Evolutionary conservation across 2,888 invertebrate species (phyloP).

Genomic region (Euzetes globulus): DNA sequence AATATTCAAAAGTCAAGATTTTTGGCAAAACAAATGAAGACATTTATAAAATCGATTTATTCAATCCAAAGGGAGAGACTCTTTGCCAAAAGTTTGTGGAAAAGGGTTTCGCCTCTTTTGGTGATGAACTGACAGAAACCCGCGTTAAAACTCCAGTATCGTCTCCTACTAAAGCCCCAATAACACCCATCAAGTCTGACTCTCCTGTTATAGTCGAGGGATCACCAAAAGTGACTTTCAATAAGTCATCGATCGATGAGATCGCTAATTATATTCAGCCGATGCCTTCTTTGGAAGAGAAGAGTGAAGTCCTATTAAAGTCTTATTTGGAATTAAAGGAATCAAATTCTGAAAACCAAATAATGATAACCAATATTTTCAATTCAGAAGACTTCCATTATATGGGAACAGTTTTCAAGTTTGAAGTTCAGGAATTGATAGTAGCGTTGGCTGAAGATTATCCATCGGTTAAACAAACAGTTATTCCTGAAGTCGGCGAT

Average conservation of each 20-base stretch:
- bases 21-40: not conserved
- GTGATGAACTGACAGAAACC: not conserved
- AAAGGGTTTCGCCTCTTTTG: not conserved
- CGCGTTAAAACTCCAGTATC: not conserved
- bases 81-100: not conserved
- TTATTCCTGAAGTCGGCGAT: not conserved
- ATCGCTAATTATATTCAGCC: not conserved
- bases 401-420: not conserved
- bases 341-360: not conserved
- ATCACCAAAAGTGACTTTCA: conserved; percentile 11
- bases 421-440: not conserved
- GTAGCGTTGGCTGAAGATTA: not conserved
- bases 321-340: not conserved
- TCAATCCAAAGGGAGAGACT: not conserved
- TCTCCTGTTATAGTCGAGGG: not conserved
- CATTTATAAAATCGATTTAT: not conserved
- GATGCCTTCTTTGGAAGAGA: not conserved
- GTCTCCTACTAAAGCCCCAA: not conserved
- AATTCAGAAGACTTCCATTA: not conserved
- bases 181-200: not conserved
- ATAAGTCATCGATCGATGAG: not conserved
- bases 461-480: not conserved
- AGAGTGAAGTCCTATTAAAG: not conserved
- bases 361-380: not conserved
- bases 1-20: not conserved